These are phyloP conservation scores for Chloroceryle aenea DNA, from an alignment of 2,113 vertebrate genomes.

Conservation along the genomic window DNA sequence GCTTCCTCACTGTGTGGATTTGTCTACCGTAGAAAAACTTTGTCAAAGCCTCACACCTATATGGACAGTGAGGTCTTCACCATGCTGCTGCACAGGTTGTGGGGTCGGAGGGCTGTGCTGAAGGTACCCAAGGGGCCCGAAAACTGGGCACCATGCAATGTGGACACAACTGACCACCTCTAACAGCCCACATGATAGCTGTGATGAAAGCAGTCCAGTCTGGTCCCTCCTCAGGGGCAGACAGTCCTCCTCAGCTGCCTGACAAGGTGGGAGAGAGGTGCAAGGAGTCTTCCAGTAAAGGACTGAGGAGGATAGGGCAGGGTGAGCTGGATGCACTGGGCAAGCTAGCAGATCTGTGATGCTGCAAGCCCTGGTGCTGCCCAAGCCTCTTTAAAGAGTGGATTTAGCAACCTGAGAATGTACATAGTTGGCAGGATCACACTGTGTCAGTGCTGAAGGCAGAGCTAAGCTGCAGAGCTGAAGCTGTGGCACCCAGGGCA, in stretches of 20 bases:
- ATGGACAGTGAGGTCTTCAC: rapidly evolving
- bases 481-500: background rate
- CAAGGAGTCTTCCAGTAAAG: background rate
- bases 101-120: background rate
- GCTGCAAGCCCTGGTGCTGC: background rate
- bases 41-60: background rate
- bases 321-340: background rate
- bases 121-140: background rate
- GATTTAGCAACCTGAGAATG: background rate
- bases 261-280: background rate
- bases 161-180: background rate
- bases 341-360: background rate
- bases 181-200: background rate
- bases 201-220: background rate
- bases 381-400: background rate
- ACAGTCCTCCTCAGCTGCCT: background rate
- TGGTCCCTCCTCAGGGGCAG: background rate
- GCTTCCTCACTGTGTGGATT: background rate
- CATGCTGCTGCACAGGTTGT: background rate
- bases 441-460: background rate
- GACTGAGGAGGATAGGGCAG: background rate
- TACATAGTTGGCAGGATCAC: background rate
- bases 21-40: background rate
- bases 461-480: background rate
- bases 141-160: rapidly evolving